Conservation (phyloP, 2,888 invertebrate species). For the Catocala nupta region DNA sequence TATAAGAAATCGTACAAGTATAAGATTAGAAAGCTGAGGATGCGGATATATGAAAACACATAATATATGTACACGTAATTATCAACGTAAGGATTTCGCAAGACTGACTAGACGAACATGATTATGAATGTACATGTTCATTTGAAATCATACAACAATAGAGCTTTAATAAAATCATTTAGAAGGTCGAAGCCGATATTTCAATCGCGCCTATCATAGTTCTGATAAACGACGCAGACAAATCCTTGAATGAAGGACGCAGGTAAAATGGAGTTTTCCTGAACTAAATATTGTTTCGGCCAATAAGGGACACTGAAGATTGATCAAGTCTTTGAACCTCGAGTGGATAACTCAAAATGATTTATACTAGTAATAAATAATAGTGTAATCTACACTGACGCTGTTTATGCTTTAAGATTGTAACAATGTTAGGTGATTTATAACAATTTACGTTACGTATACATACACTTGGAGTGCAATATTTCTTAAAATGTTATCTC, state of each 20-base stretch:
- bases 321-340: background rate
- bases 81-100: too few relatives aligned
- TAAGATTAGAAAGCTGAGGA: too few relatives aligned
- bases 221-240: conserved; percentile 14
- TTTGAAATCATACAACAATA: background rate
- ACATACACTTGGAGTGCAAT: background rate
- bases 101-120: too few relatives aligned
- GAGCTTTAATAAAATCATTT: background rate
- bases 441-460: background rate
- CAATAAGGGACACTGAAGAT: too few relatives aligned
- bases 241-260: conserved; percentile 12
- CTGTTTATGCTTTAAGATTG: background rate
- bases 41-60: too few relatives aligned
- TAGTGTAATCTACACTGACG: background rate
- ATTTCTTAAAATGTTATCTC: background rate
- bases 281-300: too few relatives aligned
- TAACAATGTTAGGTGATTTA: conserved; percentile 6
- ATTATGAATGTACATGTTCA: too few relatives aligned
- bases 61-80: too few relatives aligned
- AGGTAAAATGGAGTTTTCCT: background rate
- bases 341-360: background rate
- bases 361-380: background rate
- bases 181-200: conserved; percentile 19
- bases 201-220: conserved; percentile 14
- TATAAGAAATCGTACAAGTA: too few relatives aligned